phyloP scores from a whole-genome alignment of 2,797 vertebrate genomes.

The Lophura swinhoii region DNA sequence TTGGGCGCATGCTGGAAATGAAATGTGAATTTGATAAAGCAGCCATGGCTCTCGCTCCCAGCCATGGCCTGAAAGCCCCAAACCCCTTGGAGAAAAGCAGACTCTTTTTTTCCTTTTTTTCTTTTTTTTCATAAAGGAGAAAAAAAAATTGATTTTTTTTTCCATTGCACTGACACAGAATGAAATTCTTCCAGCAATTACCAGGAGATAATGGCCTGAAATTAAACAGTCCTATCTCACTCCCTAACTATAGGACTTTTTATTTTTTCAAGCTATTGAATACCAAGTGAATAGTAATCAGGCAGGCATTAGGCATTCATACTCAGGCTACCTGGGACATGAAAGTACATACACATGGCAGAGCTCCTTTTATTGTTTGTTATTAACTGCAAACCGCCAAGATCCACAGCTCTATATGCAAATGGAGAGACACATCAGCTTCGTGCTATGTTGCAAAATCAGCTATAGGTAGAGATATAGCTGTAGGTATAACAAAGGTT shows the following conservation, averaged over 20 bases:
- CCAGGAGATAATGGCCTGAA: slow-evolving; percentile 74
- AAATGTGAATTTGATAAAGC: slow-evolving; percentile 69
- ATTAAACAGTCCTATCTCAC: slow-evolving; percentile 75
- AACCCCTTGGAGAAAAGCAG: slow-evolving; percentile 57
- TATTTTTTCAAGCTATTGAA: slow-evolving; percentile 61
- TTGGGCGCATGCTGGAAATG: slow-evolving; percentile 62
- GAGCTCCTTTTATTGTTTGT: slow-evolving; percentile 47
- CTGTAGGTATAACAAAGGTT: not conserved
- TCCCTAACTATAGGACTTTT: slow-evolving; percentile 60
- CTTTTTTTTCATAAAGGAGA: not conserved
- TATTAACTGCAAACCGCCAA: slow-evolving; percentile 17
- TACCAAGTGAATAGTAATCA: slow-evolving; percentile 67
- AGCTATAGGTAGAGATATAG: not conserved
- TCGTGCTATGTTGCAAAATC: not conserved
- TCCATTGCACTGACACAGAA: slow-evolving; percentile 45
- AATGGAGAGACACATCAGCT: not conserved
- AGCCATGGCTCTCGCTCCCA: slow-evolving; percentile 6
- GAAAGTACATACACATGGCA: slow-evolving; percentile 32
- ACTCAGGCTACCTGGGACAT: slow-evolving; percentile 60
- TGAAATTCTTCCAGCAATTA: slow-evolving; percentile 77
- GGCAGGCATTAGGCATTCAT: slow-evolving; percentile 60
- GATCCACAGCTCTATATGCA: not conserved
- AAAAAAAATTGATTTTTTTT: slow-evolving; percentile 48
- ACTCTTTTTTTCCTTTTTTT: too few relatives aligned
- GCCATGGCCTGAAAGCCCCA: slow-evolving; percentile 57